Evolutionary conservation across 2,113 vertebrate species (phyloP).

Genomic region (Tylochromis polylepis): DNA sequence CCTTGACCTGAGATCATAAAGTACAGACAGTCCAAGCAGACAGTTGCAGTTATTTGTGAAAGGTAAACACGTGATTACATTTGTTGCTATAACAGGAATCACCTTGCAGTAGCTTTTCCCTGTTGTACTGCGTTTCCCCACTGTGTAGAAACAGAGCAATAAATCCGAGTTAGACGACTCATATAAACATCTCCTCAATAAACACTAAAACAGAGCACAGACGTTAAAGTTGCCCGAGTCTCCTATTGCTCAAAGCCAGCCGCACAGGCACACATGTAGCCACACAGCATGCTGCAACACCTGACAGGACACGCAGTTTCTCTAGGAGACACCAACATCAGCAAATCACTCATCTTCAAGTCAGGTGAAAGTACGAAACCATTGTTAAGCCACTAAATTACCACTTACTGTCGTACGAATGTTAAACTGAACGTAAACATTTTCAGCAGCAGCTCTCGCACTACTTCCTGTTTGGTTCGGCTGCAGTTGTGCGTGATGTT

Average conservation of each 20-base stretch:
- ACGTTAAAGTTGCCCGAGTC: background rate
- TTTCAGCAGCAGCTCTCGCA: background rate
- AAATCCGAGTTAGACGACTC: background rate
- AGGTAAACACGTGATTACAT: background rate
- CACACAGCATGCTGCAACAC: background rate
- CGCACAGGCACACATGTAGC: background rate
- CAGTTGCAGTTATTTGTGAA: background rate
- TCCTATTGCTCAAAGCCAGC: background rate
- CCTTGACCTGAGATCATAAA: constrained; percentile 83
- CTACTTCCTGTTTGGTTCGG: constrained; percentile 43
- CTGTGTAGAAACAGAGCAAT: constrained; percentile 57
- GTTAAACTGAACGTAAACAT: constrained; percentile 73
- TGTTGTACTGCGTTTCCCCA: constrained; percentile 93
- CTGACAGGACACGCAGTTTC: background rate
- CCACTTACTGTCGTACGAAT: constrained; percentile 73
- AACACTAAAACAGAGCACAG: background rate
- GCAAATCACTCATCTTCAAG: background rate
- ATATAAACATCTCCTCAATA: background rate
- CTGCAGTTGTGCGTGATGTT: background rate
- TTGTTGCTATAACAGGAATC: background rate
- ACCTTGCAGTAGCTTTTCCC: constrained; percentile 94
- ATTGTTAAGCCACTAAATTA: rapidly evolving
- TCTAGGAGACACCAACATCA: background rate
- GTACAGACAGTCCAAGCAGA: background rate
- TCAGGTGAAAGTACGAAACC: rapidly evolving